Evolutionary conservation across 2,113 vertebrate species (phyloP).

Genomic region (Zosterops pallidus): DNA sequence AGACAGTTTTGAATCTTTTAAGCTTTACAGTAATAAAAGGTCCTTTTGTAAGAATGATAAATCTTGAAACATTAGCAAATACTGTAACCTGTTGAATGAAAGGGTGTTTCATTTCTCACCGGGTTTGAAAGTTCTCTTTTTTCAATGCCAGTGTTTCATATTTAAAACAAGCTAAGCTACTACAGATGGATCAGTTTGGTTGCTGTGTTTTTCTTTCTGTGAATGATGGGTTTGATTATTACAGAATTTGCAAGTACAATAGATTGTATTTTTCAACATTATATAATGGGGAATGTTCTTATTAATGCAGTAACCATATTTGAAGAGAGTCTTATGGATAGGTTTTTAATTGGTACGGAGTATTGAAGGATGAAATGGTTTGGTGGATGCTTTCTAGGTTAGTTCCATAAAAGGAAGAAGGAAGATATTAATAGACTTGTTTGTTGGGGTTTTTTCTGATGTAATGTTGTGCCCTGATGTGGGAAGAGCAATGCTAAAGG

Average conservation of each 20-base stretch:
- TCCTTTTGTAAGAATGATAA: background rate
- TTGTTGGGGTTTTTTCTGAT: rapidly evolving
- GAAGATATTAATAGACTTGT: background rate
- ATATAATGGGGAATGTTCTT: background rate
- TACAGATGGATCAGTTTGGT: background rate
- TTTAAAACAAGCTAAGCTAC: background rate
- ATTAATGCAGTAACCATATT: background rate
- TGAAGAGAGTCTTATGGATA: background rate
- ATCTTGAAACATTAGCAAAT: background rate
- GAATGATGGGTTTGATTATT: background rate
- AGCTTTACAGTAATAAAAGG: background rate
- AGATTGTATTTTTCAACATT: background rate
- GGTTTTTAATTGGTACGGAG: background rate
- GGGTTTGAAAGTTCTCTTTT: background rate
- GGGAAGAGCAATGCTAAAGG: background rate
- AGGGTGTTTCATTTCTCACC: background rate
- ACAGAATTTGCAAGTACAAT: background rate
- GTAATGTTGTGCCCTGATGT: background rate
- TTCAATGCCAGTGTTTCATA: background rate
- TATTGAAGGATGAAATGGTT: background rate
- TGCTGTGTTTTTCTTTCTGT: background rate
- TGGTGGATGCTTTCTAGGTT: background rate
- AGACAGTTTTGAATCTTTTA: background rate
- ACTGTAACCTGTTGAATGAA: background rate
- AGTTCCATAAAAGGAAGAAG: background rate